These are phyloP conservation scores for Serinus canaria DNA, from an alignment of 2,113 vertebrate species.

Conservation along the genomic window DNA sequence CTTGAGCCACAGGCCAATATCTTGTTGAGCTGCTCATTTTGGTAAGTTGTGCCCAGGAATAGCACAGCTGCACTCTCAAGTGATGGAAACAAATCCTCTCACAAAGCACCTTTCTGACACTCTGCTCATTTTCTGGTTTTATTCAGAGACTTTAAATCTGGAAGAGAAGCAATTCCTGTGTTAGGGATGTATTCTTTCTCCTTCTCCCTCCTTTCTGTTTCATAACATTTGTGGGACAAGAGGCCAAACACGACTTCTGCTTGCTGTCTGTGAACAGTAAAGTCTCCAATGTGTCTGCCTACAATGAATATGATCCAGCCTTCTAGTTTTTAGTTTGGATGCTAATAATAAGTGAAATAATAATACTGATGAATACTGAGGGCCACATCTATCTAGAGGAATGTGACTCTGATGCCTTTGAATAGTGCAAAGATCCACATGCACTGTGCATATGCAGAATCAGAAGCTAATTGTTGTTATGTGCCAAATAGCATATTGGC, in stretches of 20 bases:
- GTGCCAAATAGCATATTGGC: conserved; percentile 50
- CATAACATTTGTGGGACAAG: background rate
- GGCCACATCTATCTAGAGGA: background rate
- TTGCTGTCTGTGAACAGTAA: background rate
- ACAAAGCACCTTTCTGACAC: background rate
- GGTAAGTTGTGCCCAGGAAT: background rate
- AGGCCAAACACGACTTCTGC: fast-evolving
- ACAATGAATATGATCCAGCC: background rate
- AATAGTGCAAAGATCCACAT: background rate
- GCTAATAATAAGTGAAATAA: background rate
- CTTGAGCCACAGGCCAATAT: background rate
- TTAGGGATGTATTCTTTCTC: background rate
- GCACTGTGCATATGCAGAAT: background rate
- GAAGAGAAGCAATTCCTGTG: background rate
- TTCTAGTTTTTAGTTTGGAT: background rate
- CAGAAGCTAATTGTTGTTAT: conserved; percentile 32
- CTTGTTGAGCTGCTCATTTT: background rate
- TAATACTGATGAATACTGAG: background rate
- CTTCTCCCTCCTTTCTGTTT: background rate
- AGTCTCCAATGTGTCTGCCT: background rate
- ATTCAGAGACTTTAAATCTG: background rate
- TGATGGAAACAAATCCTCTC: background rate
- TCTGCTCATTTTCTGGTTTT: background rate
- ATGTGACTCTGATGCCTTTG: background rate
- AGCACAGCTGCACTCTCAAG: background rate